Evolutionary conservation across 2,113 vertebrate species (phyloP).

Genomic region (Dipodomys ordii): DNA sequence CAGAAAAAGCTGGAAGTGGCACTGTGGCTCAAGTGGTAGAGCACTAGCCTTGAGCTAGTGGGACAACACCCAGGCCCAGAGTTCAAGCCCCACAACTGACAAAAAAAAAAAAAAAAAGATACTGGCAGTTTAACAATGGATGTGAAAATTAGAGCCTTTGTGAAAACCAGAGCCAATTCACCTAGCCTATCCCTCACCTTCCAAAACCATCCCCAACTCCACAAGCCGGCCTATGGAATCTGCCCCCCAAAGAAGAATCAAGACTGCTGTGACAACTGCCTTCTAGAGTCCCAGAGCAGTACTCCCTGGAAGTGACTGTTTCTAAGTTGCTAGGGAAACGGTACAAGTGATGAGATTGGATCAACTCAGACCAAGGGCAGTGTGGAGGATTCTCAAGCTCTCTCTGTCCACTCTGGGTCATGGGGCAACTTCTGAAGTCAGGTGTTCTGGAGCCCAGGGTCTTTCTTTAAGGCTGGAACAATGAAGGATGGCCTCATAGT

Average conservation of each 20-base stretch:
- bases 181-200: neutral
- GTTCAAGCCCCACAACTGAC: no score
- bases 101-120: neutral
- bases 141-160: neutral
- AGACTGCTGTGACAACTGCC: neutral
- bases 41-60: no score
- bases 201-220: neutral
- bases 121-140: neutral
- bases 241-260: neutral
- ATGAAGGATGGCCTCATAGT: neutral
- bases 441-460: no score
- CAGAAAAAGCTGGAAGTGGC: no score
- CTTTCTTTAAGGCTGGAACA: neutral
- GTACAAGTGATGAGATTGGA: neutral
- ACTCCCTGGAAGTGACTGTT: neutral
- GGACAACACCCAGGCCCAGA: no score
- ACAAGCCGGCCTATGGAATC: neutral
- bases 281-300: neutral
- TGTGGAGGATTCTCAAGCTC: neutral
- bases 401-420: no score
- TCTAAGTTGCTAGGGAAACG: conserved; percentile 57
- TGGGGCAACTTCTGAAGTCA: neutral
- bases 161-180: neutral
- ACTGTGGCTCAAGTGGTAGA: no score
- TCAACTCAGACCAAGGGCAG: neutral